phyloP scores from a whole-genome alignment of 2,797 vertebrate species.

The Monodelphis domestica region DNA sequence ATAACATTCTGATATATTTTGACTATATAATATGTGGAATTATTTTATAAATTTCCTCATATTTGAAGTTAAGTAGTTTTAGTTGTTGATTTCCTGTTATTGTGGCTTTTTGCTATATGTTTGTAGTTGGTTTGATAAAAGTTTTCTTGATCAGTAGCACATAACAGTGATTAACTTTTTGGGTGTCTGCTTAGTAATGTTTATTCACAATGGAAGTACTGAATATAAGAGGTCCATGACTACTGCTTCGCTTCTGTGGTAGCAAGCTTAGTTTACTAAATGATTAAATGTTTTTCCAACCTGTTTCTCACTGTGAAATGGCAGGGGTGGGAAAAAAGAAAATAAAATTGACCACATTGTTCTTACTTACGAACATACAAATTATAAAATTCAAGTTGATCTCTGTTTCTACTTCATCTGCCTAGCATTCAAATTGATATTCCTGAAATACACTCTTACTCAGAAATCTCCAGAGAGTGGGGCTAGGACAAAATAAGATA shows the following conservation, averaged over 20 bases:
- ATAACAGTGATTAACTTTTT: background rate
- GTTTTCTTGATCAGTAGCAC: constrained; percentile 16
- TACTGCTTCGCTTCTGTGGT: background rate
- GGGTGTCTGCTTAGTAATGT: background rate
- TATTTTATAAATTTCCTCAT: constrained; percentile 23
- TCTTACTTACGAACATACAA: background rate
- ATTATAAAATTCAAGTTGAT: background rate
- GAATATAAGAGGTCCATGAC: background rate
- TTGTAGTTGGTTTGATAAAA: constrained; percentile 8
- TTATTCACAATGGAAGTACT: background rate
- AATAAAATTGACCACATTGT: background rate
- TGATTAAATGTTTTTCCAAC: background rate
- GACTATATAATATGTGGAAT: background rate
- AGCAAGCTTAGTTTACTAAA: background rate
- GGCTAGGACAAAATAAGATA: background rate
- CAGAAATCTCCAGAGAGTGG: background rate
- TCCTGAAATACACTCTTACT: background rate
- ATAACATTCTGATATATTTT: background rate
- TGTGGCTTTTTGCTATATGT: background rate
- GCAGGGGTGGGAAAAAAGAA: too few relatives aligned
- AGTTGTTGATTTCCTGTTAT: background rate
- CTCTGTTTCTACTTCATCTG: background rate
- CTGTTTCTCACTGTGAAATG: background rate
- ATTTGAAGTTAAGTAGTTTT: background rate
- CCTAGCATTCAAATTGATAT: background rate